Evolutionary conservation across 2,113 vertebrate species (phyloP), one percentile per base, ranked within the genome.

Genomic region (Argyrosomus japonicus): DNA sequence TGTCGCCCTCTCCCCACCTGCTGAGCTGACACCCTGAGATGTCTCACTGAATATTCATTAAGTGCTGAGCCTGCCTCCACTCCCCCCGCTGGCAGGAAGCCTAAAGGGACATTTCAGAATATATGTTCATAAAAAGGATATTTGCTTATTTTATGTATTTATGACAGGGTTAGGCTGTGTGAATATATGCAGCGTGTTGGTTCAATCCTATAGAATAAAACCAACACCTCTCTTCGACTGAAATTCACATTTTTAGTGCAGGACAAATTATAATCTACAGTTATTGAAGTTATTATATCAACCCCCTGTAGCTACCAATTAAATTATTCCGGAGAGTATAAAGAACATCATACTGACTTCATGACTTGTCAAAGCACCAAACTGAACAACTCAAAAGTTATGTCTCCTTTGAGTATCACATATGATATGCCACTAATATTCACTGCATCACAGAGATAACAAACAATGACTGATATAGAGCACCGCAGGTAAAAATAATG

Each of bases 31-130:
- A 80, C 86, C 79, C 54, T 11, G 78, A 73, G 70, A 86, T 73
- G 58, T 89, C 47, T 68, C 47, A 50, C 82, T 93, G 88, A 91
- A 93, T 91, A 91, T 89, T 92, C 84, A 92, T 88, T 63, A 79
- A 72, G 43, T 60, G 67, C 88, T 80, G 48, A 79, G 56, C 71
- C 76, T 82, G 64, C 53, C 47, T 71, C 69, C 60, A 27, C 53
- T 18, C 48, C 75, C 75, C 81, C 76, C 69, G 71, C 48, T 58
- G 74, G 68, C 73, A 83, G 5, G 40, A 72, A 70, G 83, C 54
- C 83, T 79, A 61, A 64, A 58, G 72, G 76, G 69, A 81, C 61
- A 75, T 84, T 68, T 75, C 80, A 64, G 50, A 12, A 77, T 83
- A 50, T 78, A 75, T 53, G 65, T 83, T 70, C 11, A 53, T 9